These are phyloP conservation scores for Capra hircus DNA, from an alignment of 2,113 vertebrate species.

Conservation along the genomic window DNA sequence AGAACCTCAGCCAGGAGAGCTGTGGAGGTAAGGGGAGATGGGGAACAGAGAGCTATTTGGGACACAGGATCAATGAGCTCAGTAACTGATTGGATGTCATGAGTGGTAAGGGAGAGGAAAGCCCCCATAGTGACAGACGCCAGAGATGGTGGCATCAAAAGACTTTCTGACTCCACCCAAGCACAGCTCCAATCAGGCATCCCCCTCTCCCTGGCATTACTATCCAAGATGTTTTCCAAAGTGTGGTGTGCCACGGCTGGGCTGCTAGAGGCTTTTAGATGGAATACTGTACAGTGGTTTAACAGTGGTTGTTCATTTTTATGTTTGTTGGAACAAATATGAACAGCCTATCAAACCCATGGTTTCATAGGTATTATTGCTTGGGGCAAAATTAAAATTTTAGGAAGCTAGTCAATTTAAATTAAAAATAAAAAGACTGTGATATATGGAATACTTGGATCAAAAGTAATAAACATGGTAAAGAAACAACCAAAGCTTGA, in stretches of 20 bases:
- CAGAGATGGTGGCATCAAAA: background rate
- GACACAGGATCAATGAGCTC: background rate
- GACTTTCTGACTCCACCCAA: background rate
- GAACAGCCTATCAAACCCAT: background rate
- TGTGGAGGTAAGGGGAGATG: fast-evolving
- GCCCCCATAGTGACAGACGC: background rate
- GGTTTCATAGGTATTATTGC: background rate
- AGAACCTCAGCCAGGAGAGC: background rate
- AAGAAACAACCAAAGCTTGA: background rate
- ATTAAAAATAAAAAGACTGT: background rate
- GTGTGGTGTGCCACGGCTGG: background rate
- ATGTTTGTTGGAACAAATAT: background rate
- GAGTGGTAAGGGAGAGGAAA: background rate
- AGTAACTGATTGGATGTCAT: background rate
- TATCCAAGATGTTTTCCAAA: background rate
- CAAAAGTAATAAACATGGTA: background rate
- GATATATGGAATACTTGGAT: background rate
- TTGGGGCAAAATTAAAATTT: background rate
- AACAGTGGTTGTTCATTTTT: background rate
- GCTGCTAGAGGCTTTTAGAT: background rate
- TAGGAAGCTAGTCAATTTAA: background rate
- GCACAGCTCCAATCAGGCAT: background rate
- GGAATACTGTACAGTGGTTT: background rate
- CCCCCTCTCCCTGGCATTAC: background rate
- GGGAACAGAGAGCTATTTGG: background rate